These are phyloP conservation scores for Synaphobranchus kaupii DNA, from an alignment of 2,797 vertebrate species.

Conservation along the genomic window DNA sequence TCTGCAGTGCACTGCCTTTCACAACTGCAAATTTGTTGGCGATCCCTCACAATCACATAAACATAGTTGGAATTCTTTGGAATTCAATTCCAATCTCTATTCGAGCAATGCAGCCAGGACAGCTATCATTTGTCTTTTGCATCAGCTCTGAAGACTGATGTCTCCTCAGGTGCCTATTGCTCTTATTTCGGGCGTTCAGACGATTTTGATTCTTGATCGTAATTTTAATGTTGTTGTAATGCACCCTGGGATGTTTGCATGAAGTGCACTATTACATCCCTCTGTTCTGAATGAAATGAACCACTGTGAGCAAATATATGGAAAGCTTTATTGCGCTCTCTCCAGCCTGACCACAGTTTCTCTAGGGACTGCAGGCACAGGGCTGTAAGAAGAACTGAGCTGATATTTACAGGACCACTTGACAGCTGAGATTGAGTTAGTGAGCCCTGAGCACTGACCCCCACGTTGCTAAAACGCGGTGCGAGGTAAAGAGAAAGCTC, in stretches of 20 bases:
- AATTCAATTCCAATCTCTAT: neutral
- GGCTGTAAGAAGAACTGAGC: neutral
- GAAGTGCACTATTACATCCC: neutral
- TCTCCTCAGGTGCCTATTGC: neutral
- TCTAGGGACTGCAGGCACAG: neutral
- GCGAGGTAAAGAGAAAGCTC: constrained; percentile 49
- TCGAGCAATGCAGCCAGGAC: neutral
- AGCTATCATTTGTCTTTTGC: neutral
- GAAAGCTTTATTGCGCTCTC: neutral
- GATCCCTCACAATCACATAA: constrained; percentile 37
- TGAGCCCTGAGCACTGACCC: neutral
- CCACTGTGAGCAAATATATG: neutral
- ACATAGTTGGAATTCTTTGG: neutral
- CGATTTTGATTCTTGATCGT: neutral
- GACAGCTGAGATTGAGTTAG: neutral
- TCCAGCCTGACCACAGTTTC: neutral
- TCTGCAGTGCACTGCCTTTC: too few species aligned
- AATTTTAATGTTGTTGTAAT: too few species aligned
- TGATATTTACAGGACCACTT: neutral
- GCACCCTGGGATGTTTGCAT: neutral
- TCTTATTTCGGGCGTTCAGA: neutral
- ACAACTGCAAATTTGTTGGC: too few species aligned
- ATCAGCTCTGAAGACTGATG: neutral
- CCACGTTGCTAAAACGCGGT: neutral
- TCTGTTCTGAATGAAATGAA: neutral